Evolutionary conservation across 2,113 vertebrate species (phyloP).

Genomic region (Callaeas wilsoni): DNA sequence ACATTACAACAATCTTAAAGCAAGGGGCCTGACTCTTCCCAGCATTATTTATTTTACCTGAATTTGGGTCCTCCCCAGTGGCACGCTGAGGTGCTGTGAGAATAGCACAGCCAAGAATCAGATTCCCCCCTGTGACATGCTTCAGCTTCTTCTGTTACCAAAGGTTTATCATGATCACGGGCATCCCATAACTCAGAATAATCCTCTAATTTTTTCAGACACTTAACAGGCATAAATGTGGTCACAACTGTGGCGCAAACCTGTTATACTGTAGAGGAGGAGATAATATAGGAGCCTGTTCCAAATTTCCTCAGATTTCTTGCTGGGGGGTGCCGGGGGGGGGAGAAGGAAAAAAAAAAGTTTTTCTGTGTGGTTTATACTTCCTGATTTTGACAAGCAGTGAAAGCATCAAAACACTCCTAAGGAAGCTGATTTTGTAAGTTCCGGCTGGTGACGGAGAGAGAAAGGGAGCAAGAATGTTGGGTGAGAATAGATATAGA

Average conservation of each 20-base stretch:
- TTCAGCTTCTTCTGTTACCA: not conserved
- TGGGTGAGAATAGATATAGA: not conserved
- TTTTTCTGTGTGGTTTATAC: not conserved
- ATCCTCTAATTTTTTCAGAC: not conserved
- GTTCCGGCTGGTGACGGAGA: not conserved
- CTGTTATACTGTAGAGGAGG: not conserved
- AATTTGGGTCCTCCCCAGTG: not conserved
- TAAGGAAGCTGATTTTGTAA: constrained; percentile 11
- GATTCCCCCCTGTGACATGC: rapidly evolving
- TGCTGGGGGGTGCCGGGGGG: no score
- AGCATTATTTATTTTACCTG: not conserved
- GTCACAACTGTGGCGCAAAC: not conserved
- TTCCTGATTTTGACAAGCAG: constrained; percentile 33
- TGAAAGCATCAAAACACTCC: not conserved
- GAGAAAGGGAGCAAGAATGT: not conserved
- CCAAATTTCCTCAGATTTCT: not conserved
- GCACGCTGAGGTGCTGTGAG: rapidly evolving
- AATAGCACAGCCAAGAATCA: not conserved
- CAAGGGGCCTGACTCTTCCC: not conserved
- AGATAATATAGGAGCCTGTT: not conserved
- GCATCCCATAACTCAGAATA: not conserved
- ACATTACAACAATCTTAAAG: not conserved
- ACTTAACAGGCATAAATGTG: not conserved
- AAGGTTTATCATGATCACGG: not conserved
- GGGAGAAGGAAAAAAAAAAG: not conserved